These are phyloP conservation scores for Heliconius hortense DNA, from an alignment of 2,888 invertebrate species.

Conservation along the genomic window DNA sequence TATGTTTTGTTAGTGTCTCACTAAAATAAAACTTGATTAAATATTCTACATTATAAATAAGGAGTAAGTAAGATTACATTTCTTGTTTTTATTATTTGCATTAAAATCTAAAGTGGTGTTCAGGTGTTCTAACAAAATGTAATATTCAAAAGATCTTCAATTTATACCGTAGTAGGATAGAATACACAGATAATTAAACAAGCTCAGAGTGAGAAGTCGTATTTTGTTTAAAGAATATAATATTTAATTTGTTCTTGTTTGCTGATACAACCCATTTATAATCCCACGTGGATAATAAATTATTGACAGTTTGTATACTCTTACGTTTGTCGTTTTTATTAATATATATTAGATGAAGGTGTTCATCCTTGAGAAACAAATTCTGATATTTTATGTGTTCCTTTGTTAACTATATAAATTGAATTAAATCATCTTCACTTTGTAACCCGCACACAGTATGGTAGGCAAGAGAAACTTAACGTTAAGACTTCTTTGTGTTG, in stretches of 20 bases:
- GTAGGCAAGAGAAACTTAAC: too few species aligned
- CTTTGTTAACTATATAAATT: not conserved
- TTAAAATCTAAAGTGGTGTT: not conserved
- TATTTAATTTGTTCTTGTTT: not conserved
- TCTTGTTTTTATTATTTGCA: too few species aligned
- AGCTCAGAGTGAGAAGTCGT: not conserved
- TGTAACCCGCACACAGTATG: too few species aligned
- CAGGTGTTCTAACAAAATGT: not conserved
- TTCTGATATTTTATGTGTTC: not conserved
- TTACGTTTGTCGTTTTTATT: not conserved
- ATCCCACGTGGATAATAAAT: not conserved
- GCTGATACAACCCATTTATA: not conserved
- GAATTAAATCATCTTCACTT: too few species aligned
- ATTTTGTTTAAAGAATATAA: too few species aligned
- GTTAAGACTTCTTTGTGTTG: too few species aligned
- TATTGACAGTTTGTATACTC: not conserved
- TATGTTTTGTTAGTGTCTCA: too few species aligned
- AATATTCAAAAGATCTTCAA: not conserved
- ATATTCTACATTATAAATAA: too few species aligned
- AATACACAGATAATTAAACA: not conserved
- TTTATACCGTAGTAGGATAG: not conserved
- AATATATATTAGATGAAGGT: conserved; percentile 1
- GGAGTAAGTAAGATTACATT: too few species aligned
- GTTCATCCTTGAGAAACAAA: not conserved
- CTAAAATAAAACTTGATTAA: too few species aligned